Conservation (phyloP, 2,113 vertebrate species). For the Calidris pugnax region DNA sequence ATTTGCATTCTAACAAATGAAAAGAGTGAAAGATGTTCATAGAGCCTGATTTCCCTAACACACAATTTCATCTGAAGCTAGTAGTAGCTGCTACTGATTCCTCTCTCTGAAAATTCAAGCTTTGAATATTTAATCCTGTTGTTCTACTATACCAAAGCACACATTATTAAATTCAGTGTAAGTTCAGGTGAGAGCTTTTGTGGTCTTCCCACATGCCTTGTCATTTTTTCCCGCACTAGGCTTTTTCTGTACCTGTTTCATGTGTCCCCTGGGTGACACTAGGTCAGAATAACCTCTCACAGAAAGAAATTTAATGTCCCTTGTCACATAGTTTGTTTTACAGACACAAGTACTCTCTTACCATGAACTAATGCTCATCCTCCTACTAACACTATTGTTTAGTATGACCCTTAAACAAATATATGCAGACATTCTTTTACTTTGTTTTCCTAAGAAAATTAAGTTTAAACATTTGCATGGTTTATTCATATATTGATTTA, state of each 20-base stretch:
- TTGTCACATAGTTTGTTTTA: neutral
- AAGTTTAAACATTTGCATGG: neutral
- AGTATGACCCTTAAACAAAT: neutral
- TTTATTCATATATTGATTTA: neutral
- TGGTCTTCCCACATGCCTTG: neutral
- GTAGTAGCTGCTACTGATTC: neutral
- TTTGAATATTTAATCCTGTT: neutral
- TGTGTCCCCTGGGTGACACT: neutral
- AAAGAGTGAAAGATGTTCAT: neutral
- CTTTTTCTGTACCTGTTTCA: fast-evolving
- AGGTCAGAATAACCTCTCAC: neutral
- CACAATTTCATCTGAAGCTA: neutral
- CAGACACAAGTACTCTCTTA: neutral
- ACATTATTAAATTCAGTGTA: neutral
- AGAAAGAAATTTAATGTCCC: neutral
- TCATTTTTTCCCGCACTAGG: neutral
- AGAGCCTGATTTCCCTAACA: neutral
- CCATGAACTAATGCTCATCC: neutral
- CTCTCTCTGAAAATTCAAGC: neutral
- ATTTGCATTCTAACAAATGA: neutral
- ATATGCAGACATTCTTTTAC: neutral
- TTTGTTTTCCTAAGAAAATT: neutral
- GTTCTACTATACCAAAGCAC: neutral
- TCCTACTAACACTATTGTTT: neutral
- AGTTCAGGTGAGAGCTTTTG: neutral